These are phyloP conservation scores for Sterrhoptilus dennistouni DNA, from an alignment of 2,113 vertebrate species.

Conservation along the genomic window DNA sequence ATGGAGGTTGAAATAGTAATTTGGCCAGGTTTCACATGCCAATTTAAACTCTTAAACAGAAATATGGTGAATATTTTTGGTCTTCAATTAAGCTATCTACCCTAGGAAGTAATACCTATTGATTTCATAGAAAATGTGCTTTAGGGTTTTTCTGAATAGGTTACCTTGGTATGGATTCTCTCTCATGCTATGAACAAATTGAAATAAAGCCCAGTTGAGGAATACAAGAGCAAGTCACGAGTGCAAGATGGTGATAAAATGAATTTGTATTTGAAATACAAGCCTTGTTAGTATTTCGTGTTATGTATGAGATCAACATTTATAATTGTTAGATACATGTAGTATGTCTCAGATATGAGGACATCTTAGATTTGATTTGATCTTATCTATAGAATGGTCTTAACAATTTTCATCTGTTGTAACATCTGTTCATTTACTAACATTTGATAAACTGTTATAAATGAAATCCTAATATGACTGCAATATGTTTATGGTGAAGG, in stretches of 20 bases:
- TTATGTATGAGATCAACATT: background rate
- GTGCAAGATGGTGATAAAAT: conserved; percentile 38
- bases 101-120: background rate
- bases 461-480: background rate
- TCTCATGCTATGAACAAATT: background rate
- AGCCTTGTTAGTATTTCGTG: background rate
- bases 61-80: background rate
- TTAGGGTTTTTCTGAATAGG: background rate
- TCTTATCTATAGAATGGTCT: background rate
- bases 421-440: background rate
- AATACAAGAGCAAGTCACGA: background rate
- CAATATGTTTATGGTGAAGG: conserved; percentile 52
- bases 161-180: background rate
- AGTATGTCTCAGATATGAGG: background rate
- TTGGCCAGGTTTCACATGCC: background rate
- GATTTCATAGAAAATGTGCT: background rate
- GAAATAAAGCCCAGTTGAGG: background rate
- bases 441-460: background rate
- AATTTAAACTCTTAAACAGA: background rate
- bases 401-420: background rate
- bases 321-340: background rate
- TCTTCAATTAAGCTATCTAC: background rate
- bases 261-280: background rate
- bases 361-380: background rate
- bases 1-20: background rate